Evolutionary conservation across 2,797 vertebrate genomes (phyloP), one percentile per base, ranked within the genome.

Genomic region (Percopsis omiscomaycus): DNA sequence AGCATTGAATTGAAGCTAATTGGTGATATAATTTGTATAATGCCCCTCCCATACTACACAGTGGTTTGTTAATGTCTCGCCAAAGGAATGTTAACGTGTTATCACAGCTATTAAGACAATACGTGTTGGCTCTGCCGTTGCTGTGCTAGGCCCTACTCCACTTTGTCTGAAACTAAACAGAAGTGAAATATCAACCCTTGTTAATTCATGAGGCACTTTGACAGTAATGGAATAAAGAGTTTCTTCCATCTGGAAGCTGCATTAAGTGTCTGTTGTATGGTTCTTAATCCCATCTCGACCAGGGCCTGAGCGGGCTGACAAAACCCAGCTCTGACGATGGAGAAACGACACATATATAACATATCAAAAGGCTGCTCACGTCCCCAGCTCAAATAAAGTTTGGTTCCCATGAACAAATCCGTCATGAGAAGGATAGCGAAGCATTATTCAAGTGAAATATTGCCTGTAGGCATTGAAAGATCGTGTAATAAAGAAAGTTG

Each of bases 191-290:
- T 83, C 72, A 64, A 56, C 10, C 61, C 58, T 50, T 22, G 48
- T 66, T 82, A 77, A 83, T 74, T 60, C 67, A 80, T 70, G 72
- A 70, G 80, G 72, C 69, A 74, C 74, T 80, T 42, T 77, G 80
- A 85, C 83, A 80, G 77, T 80, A 84, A 85, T 84, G 77, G 78
- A 79, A 66, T 71, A 68, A 83, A 86, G 79, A 84, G 69, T 73
- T 65, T 61, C 30, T 58, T 67, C 81, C 89, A 89, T 91, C 88
- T 91, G 91, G 86, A 84, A 80, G 68, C 66, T 81, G 47, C 81
- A 87, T 90, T 83, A 90, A 74, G 46, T 59, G 74, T 77, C 75
- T 67, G 66, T 78, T 58, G 81, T 64, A 68, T 44, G 66, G 63
- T 61, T 84, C 68, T 68, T 85, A 87, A 89, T 88, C 83, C 78